Conservation (phyloP, 2,797 vertebrate species). For the Crenuchus spilurus region DNA sequence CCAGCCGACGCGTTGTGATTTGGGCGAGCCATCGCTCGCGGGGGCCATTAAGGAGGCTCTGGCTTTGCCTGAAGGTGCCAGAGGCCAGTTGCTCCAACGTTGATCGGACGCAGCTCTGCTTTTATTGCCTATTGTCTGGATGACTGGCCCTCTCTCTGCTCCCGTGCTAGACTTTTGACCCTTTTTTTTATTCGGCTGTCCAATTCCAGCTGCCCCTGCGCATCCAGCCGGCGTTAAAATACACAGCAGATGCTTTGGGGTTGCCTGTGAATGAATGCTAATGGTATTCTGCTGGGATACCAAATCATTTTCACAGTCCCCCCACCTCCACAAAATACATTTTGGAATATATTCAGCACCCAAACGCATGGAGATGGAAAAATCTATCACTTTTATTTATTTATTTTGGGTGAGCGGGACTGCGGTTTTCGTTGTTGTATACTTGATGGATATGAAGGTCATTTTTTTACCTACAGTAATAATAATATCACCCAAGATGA, state of each 20-base stretch:
- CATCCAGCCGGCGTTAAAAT: slow-evolving; percentile 72
- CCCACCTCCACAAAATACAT: slow-evolving; percentile 32
- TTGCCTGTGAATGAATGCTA: slow-evolving; percentile 70
- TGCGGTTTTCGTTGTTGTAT: slow-evolving; percentile 5
- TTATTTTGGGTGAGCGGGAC: neutral
- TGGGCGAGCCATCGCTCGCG: neutral
- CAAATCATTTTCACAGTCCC: slow-evolving; percentile 65
- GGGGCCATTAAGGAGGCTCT: slow-evolving; percentile 27
- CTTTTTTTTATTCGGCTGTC: slow-evolving; percentile 74
- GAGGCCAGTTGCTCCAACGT: slow-evolving; percentile 23
- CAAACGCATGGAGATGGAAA: slow-evolving; percentile 27
- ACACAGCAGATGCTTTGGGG: slow-evolving; percentile 76
- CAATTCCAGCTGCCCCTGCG: slow-evolving; percentile 77
- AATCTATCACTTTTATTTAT: slow-evolving; percentile 31
- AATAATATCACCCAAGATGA: slow-evolving; percentile 23
- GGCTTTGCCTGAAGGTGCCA: slow-evolving; percentile 13
- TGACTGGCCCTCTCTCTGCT: slow-evolving; percentile 70
- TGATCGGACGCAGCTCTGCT: slow-evolving; percentile 63
- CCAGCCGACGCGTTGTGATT: neutral
- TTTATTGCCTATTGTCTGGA: slow-evolving; percentile 81
- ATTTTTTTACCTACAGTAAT: slow-evolving; percentile 29
- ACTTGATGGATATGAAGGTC: slow-evolving; percentile 42
- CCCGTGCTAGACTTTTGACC: slow-evolving; percentile 80
- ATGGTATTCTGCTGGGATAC: slow-evolving; percentile 70
- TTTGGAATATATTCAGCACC: slow-evolving; percentile 29